phyloP scores from a whole-genome alignment of 2,888 invertebrate species.

The Camponotus fellah region DNA sequence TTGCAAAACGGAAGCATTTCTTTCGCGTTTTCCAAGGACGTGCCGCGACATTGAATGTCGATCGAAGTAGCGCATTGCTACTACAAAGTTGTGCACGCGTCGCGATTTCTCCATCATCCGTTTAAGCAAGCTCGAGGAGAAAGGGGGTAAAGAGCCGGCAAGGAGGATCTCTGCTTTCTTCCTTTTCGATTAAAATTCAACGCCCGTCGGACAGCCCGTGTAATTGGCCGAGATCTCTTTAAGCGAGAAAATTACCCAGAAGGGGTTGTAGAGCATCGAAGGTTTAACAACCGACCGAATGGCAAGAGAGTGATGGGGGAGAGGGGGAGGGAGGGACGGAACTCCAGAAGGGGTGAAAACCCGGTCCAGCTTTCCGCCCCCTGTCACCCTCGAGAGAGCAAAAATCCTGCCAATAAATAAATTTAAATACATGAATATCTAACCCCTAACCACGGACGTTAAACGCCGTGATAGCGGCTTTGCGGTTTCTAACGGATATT shows the following conservation, averaged over 20 bases:
- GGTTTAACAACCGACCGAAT: constrained; percentile 73
- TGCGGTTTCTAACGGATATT: constrained; percentile 67
- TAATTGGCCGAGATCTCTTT: constrained; percentile 85
- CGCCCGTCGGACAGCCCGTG: constrained; percentile 82
- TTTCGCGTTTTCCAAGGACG: neutral
- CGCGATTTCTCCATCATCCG: constrained; percentile 8
- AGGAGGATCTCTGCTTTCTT: constrained; percentile 77
- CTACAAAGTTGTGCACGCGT: constrained; percentile 12
- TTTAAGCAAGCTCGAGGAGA: neutral
- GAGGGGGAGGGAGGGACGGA: constrained; percentile 11
- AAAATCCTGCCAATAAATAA: constrained; percentile 85
- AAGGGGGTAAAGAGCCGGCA: constrained; percentile 60
- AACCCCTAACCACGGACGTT: constrained; percentile 69
- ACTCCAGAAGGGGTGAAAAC: constrained; percentile 21
- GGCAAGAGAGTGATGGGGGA: constrained; percentile 51
- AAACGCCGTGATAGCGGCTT: constrained; percentile 69
- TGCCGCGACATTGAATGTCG: constrained; percentile 22
- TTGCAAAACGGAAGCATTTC: constrained; percentile 26
- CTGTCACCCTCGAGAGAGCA: constrained; percentile 74
- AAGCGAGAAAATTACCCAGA: constrained; percentile 85
- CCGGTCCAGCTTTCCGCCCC: constrained; percentile 56
- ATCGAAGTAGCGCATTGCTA: constrained; percentile 25
- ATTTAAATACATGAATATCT: constrained; percentile 85
- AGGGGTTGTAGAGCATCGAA: constrained; percentile 80
- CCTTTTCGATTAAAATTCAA: constrained; percentile 85